A percentile compares a stretch with the other conserved stretches of the same genome.
phyloP scores from a whole-genome alignment of 2,113 vertebrate genomes.

The Tetrao urogallus region DNA sequence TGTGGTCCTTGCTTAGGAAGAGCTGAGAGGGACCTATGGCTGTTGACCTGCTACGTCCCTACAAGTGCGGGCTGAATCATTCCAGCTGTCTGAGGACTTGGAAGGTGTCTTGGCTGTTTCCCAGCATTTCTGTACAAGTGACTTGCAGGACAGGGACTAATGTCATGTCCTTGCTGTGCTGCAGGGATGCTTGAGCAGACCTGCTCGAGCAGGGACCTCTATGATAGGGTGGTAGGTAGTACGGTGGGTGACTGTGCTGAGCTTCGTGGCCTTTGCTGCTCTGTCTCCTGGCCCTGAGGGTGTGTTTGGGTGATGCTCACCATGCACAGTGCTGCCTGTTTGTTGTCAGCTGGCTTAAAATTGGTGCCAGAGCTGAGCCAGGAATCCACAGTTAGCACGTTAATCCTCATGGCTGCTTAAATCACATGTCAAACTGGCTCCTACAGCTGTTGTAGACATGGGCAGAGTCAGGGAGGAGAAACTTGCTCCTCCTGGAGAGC shows the following conservation, averaged over 20 bases:
- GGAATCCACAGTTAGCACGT: neutral
- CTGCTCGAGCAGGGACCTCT: neutral
- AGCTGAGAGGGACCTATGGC: neutral
- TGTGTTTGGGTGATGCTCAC: neutral
- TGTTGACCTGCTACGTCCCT: accelerated
- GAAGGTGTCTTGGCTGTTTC: neutral
- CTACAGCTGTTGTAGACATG: accelerated
- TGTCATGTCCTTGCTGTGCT: accelerated
- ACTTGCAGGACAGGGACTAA: neutral
- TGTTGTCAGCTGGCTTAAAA: neutral
- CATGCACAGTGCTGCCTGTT: neutral
- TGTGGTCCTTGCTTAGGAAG: neutral
- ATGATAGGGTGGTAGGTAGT: neutral
- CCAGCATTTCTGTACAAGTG: neutral
- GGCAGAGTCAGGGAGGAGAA: neutral
- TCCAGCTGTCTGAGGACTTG: neutral
- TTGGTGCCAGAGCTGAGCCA: neutral
- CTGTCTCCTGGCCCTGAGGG: neutral
- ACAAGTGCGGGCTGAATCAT: neutral
- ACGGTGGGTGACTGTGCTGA: neutral
- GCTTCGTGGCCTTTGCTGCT: neutral
- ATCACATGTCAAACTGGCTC: neutral
- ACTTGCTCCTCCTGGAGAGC: neutral
- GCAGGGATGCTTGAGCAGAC: neutral
- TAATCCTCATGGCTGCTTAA: neutral